phyloP scores from a whole-genome alignment of 2,797 vertebrate species.

The Vespertilio murinus region DNA sequence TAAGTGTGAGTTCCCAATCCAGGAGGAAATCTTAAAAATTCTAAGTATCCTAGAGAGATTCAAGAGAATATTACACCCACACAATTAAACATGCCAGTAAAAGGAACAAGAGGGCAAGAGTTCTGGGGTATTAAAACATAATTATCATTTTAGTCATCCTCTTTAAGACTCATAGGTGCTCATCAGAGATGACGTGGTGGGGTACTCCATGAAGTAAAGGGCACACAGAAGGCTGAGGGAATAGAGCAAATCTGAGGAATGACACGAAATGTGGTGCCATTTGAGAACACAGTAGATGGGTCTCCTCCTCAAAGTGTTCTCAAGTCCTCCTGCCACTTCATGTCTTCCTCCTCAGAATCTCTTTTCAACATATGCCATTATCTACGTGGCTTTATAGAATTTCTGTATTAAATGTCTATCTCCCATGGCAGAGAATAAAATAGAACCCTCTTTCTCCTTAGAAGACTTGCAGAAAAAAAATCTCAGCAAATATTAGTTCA shows the following conservation, averaged over 20 bases:
- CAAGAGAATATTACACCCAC: background rate
- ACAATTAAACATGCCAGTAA: background rate
- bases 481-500: conserved; percentile 7
- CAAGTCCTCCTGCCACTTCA: background rate
- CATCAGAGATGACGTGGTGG: background rate
- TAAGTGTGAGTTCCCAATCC: background rate
- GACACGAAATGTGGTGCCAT: background rate
- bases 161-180: background rate
- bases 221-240: background rate
- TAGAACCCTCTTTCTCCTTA: background rate
- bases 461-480: background rate
- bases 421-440: background rate
- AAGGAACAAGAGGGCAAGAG: background rate
- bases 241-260: background rate
- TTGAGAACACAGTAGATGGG: background rate
- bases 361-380: background rate
- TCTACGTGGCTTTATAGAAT: background rate
- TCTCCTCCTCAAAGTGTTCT: background rate
- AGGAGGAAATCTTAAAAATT: background rate
- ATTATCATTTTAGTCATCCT: background rate
- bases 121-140: background rate
- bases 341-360: background rate
- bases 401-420: background rate
- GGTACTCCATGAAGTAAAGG: background rate
- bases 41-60: background rate